Percentiles rank a stretch among this genome's conserved stretches.
Evolutionary conservation across 2,888 invertebrate species (phyloP).

Genomic region (Tolmerus cingulatus): DNA sequence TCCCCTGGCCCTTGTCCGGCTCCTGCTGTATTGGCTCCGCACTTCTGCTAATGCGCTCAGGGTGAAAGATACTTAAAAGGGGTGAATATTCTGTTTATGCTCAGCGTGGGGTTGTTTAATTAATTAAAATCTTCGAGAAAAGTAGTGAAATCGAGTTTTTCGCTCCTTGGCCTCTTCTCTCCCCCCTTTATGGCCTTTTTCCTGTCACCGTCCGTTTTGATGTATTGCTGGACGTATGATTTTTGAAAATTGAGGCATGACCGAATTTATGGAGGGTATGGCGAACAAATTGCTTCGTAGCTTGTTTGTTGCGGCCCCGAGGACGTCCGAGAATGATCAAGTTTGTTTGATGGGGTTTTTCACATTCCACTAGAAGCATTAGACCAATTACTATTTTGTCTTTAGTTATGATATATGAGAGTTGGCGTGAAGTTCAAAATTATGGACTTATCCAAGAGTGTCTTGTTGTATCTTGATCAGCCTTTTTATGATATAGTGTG

Average conservation of each 20-base stretch:
- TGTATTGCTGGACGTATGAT: conserved; percentile 10
- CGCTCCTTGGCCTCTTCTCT: not conserved
- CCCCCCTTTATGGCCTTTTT: not conserved
- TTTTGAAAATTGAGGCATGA: conserved; percentile 11
- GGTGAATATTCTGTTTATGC: conserved; percentile 30
- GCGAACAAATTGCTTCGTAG: not conserved
- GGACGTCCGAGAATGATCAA: not conserved
- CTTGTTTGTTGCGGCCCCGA: not conserved
- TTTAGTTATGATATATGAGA: not conserved
- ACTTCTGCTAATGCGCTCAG: conserved; percentile 29
- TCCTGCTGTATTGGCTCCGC: conserved; percentile 2
- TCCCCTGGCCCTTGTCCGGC: not conserved
- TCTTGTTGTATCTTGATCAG: not conserved
- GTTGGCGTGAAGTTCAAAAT: not conserved
- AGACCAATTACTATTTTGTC: not conserved
- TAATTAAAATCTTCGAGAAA: conserved; percentile 34
- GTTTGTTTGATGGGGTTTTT: not conserved
- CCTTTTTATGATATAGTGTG: not conserved
- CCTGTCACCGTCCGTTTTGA: conserved; percentile 29
- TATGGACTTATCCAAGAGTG: not conserved
- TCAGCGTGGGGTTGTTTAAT: conserved; percentile 30
- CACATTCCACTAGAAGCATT: not conserved
- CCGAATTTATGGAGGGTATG: not conserved
- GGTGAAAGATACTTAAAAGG: conserved; percentile 31
- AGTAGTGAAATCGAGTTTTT: conserved; percentile 16